These are phyloP conservation scores for Drosophila persimilis DNA, from an alignment of 1,140 invertebrate species.

Conservation along the genomic window DNA sequence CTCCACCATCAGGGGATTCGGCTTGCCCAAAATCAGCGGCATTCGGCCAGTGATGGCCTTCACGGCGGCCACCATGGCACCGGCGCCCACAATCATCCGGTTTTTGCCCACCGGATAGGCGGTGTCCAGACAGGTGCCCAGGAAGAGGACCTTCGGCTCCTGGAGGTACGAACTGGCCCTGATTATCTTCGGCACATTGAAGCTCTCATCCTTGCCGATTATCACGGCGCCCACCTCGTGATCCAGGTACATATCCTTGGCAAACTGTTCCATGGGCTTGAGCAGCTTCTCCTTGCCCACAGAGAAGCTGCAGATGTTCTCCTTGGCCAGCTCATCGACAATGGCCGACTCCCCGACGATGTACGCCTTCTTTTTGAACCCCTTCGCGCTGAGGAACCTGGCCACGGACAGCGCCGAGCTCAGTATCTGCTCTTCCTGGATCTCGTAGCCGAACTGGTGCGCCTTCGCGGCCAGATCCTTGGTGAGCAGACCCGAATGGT, in stretches of 20 bases:
- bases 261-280: slow-evolving; percentile 23
- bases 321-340: slow-evolving; percentile 21
- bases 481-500: slow-evolving; percentile 22
- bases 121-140: slow-evolving; percentile 50
- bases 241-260: slow-evolving; percentile 35
- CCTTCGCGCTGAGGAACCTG: slow-evolving; percentile 34
- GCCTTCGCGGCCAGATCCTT: slow-evolving; percentile 34
- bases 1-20: slow-evolving; percentile 57
- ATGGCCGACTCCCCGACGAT: slow-evolving; percentile 53
- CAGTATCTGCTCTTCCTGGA: slow-evolving; percentile 7
- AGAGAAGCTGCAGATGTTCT: slow-evolving; percentile 10
- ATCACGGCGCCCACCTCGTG: slow-evolving; percentile 56
- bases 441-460: slow-evolving; percentile 8
- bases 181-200: slow-evolving; percentile 42
- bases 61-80: slow-evolving; percentile 49
- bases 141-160: slow-evolving; percentile 35
- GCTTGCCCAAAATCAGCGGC: slow-evolving; percentile 61
- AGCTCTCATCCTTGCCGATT: slow-evolving; percentile 52
- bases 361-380: slow-evolving; percentile 50
- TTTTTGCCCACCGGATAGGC: slow-evolving; percentile 43
- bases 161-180: slow-evolving; percentile 36
- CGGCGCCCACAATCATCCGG: slow-evolving; percentile 47
- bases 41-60: slow-evolving; percentile 29
- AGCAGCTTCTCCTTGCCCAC: not conserved
- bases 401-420: slow-evolving; percentile 30